These are phyloP conservation scores for Megalops cyprinoides DNA, from an alignment of 2,797 vertebrate species.

Conservation along the genomic window DNA sequence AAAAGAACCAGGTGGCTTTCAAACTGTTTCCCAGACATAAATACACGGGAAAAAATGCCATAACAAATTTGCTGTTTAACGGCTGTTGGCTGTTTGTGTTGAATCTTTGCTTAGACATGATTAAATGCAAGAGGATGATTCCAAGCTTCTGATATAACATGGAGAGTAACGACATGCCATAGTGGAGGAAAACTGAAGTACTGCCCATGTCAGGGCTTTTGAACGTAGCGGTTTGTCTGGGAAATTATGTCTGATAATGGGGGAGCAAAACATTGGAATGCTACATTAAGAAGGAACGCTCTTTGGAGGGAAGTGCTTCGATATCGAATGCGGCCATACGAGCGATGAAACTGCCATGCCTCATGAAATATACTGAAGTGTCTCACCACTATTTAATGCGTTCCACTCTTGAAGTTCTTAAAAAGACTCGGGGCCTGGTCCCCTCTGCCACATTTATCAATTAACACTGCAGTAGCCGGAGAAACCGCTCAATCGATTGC, in stretches of 20 bases:
- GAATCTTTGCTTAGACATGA: too few relatives aligned
- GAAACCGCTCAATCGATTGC: constrained; percentile 38
- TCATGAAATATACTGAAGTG: constrained; percentile 37
- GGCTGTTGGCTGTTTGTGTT: too few relatives aligned
- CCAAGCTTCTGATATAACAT: not conserved
- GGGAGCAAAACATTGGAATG: constrained; percentile 31
- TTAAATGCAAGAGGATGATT: not conserved
- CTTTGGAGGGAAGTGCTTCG: constrained; percentile 32
- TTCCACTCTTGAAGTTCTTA: constrained; percentile 40
- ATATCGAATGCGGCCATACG: constrained; percentile 28
- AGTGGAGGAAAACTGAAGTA: not conserved
- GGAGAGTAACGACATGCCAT: not conserved
- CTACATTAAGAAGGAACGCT: constrained; percentile 31
- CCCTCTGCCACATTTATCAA: constrained; percentile 52
- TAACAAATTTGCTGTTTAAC: too few relatives aligned
- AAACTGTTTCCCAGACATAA: too few relatives aligned
- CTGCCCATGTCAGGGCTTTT: not conserved
- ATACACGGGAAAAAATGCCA: too few relatives aligned
- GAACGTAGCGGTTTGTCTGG: constrained; percentile 4
- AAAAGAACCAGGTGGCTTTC: too few relatives aligned
- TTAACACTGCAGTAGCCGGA: constrained; percentile 45
- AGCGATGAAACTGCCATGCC: constrained; percentile 22
- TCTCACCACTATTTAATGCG: constrained; percentile 29
- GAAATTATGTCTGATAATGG: not conserved
- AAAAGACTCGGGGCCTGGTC: not conserved